Evolutionary conservation across 2,113 vertebrate genomes (phyloP), one percentile per base, ranked within the genome.

Genomic region (Sturnus vulgaris): DNA sequence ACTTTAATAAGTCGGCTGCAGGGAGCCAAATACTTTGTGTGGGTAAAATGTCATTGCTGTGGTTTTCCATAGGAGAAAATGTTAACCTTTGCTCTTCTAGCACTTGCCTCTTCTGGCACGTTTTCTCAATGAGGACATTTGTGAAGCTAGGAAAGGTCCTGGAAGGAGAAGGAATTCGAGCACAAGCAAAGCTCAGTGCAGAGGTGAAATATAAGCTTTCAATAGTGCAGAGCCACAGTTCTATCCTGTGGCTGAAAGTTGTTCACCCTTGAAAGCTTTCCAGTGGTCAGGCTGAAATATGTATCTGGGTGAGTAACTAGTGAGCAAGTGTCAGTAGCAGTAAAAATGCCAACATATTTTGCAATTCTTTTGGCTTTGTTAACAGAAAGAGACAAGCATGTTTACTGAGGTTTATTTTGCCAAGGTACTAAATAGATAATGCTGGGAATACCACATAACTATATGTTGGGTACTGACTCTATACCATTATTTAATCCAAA

Each of bases 1-100:
- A 39, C 94, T 97, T 95, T 88, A 83, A 82, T 83, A 66, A 46
- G 56, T 57, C 23, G 35, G 12, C 73, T 96, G 42, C 73, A 86
- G 69, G 78, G 66, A 55, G n/a, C n/a, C 66, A 87, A 92, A 76
- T 57, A n/a, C 16, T 90, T 92, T 76, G 75, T 91, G 52, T 90
- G n/a, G 18, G 10, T 88, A 75, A 88, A 85, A 93, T 93, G 64
- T 39, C 20, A 75, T 66, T 78, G n/a, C 31, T 42, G 56, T 21
- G 15, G 18, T n/a, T 92, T 91, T 93, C 33, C 31, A 19, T 7
- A 52, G 78, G 89, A 92, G 90, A 70, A 95, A 83, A 81, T 65
- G 44, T 68, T 80, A 82, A 91, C 68, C 39, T 93, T 65, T 87
- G 37, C 55, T 86, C 42, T 80, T 80, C 60, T 39, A 83, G 39